Conservation (phyloP, 2,888 invertebrate species). For the Andrena trimmerana region DNA sequence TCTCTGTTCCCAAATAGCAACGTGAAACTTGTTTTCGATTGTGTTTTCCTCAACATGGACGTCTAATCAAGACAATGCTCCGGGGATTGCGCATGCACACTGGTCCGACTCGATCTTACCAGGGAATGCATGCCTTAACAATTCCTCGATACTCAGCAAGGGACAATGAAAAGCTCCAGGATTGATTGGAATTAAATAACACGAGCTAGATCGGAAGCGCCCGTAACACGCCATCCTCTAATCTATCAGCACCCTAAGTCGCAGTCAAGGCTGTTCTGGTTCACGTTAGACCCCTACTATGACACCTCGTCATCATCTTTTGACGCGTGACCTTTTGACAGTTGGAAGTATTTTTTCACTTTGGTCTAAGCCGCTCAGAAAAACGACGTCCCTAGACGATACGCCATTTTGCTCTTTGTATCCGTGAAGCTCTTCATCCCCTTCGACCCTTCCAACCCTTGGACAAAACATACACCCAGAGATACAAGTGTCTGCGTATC, state of each 20-base stretch:
- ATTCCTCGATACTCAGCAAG: not conserved
- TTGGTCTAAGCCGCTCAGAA: too few species aligned
- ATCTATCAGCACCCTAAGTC: conserved; percentile 77
- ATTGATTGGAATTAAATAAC: conserved; percentile 72
- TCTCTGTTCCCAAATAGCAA: conserved; percentile 45
- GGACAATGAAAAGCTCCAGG: conserved; percentile 46
- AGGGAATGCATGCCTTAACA: not conserved
- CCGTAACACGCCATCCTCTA: conserved; percentile 76
- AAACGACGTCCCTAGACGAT: conserved; percentile 3
- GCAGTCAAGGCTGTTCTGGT: conserved; percentile 75
- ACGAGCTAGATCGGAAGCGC: conserved; percentile 61
- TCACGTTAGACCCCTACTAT: conserved; percentile 42
- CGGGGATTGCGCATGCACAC: not conserved
- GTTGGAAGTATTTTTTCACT: too few species aligned
- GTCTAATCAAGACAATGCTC: not conserved
- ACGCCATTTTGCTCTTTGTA: conserved; percentile 50
- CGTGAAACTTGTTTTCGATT: conserved; percentile 22
- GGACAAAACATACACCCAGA: not conserved
- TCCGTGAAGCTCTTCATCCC: conserved; percentile 9
- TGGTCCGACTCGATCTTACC: not conserved
- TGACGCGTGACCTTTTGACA: not conserved
- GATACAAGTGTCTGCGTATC: conserved; percentile 42
- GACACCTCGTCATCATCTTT: not conserved
- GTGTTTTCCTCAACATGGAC: conserved; percentile 14
- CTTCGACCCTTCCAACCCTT: not conserved